Evolutionary conservation across 2,797 vertebrate species (phyloP).

Genomic region (Danio kyathit): DNA sequence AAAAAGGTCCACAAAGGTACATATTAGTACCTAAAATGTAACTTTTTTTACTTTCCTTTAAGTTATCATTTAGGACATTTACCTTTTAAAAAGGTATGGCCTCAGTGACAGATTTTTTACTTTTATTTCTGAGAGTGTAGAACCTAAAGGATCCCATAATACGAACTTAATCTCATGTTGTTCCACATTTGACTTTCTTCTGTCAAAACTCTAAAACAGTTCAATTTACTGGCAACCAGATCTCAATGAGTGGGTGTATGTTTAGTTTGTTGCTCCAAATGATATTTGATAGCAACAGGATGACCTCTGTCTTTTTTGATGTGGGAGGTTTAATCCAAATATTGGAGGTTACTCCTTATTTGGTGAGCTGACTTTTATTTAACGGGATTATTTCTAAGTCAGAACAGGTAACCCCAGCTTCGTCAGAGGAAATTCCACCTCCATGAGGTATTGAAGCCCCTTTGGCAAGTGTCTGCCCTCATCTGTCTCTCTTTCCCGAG

Average conservation of each 20-base stretch:
- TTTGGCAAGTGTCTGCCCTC: conserved; percentile 66
- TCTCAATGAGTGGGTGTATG: conserved; percentile 16
- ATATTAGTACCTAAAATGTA: too few relatives aligned
- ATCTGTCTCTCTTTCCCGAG: conserved; percentile 70
- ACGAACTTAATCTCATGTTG: neutral
- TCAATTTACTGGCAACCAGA: neutral
- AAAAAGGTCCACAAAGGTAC: neutral
- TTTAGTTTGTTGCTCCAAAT: conserved; percentile 14
- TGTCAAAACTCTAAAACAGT: neutral
- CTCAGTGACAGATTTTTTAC: too few relatives aligned
- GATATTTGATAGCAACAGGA: conserved; percentile 19
- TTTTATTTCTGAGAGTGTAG: neutral
- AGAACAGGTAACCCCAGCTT: conserved; percentile 44
- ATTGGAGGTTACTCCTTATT: conserved; percentile 23
- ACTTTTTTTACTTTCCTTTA: too few relatives aligned
- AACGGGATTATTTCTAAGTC: conserved; percentile 32
- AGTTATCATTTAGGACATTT: too few relatives aligned
- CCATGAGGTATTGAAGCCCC: conserved; percentile 54
- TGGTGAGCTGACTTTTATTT: conserved; percentile 43
- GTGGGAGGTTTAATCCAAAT: conserved; percentile 28
- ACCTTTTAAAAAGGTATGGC: too few relatives aligned
- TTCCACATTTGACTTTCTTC: neutral
- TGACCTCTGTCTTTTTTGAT: conserved; percentile 31
- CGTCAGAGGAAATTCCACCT: conserved; percentile 49
- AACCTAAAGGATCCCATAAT: neutral